Percentiles rank a stretch among this genome's conserved stretches.
Conservation (phyloP, 2,888 invertebrate genomes). For the Abrostola triplasia region DNA sequence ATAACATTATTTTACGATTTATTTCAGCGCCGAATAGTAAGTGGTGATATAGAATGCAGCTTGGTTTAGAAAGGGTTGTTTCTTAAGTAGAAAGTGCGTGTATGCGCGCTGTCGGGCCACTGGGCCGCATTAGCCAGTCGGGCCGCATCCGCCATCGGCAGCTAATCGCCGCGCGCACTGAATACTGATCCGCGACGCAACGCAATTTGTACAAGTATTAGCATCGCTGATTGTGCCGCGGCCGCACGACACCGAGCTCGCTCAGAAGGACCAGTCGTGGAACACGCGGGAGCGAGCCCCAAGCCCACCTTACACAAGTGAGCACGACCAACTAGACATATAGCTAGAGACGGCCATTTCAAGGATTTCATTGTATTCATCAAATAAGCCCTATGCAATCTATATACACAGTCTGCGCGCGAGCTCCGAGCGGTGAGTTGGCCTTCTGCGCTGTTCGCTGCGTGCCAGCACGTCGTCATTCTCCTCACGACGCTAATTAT, state of each 20-base stretch:
- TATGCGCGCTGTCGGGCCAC: not conserved
- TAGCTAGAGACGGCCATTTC: not conserved
- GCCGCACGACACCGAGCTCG: not conserved
- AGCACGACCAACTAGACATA: not conserved
- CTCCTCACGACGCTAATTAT: slow-evolving; percentile 28
- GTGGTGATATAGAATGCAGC: not conserved
- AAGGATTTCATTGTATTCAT: not conserved
- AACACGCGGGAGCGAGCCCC: not conserved
- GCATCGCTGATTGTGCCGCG: slow-evolving; percentile 33
- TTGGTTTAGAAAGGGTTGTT: not conserved
- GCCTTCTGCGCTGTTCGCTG: slow-evolving; percentile 1
- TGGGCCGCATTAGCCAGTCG: slow-evolving; percentile 12
- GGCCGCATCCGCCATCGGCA: slow-evolving; percentile 23
- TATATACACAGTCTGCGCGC: not conserved
- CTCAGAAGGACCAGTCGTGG: slow-evolving; percentile 13
- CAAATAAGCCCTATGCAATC: no score
- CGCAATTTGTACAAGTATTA: slow-evolving; percentile 20
- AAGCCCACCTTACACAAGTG: not conserved
- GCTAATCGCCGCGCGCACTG: slow-evolving; percentile 35
- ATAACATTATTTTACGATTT: no score
- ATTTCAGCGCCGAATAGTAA: not conserved
- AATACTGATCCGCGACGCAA: slow-evolving; percentile 23
- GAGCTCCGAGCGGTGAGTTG: not conserved
- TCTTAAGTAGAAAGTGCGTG: not conserved
- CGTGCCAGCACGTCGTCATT: not conserved